A percentile compares a stretch with the other conserved stretches of the same genome.
Evolutionary conservation across 2,797 vertebrate species (phyloP).

Genomic region (Poeciliopsis presidionis): DNA sequence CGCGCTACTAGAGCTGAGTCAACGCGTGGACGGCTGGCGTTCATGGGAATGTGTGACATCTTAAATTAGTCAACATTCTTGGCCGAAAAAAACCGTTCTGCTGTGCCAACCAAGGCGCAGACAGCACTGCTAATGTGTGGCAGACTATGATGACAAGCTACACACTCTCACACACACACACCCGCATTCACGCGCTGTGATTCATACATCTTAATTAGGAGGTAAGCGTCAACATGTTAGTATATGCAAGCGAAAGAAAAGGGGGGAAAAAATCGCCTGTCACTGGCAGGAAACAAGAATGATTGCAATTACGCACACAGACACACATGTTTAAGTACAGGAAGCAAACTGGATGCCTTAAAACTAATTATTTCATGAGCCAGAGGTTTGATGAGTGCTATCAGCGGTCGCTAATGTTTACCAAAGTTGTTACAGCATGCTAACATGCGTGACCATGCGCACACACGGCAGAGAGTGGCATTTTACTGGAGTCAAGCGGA

Average conservation of each 20-base stretch:
- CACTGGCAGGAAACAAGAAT: constrained; percentile 57
- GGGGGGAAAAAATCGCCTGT: constrained; percentile 48
- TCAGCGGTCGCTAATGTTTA: constrained; percentile 44
- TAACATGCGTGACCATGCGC: constrained; percentile 7
- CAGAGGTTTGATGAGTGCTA: constrained; percentile 37
- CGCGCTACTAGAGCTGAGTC: constrained; percentile 34
- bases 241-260: constrained; percentile 55
- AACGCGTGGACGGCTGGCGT: constrained; percentile 35
- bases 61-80: constrained; percentile 72
- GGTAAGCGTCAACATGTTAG: constrained; percentile 67
- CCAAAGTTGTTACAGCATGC: background rate
- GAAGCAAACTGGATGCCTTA: constrained; percentile 34
- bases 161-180: constrained; percentile 31
- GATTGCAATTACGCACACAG: constrained; percentile 10
- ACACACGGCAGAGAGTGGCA: constrained; percentile 59
- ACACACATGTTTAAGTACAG: constrained; percentile 39
- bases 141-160: constrained; percentile 60
- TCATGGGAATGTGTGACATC: constrained; percentile 68
- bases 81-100: constrained; percentile 50
- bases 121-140: constrained; percentile 66
- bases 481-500: constrained; percentile 55
- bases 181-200: constrained; percentile 49
- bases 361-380: constrained; percentile 58
- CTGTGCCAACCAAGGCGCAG: constrained; percentile 64
- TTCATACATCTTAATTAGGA: constrained; percentile 79